A percentile compares a stretch with the other conserved stretches of the same genome.
Evolutionary conservation across 2,888 invertebrate genomes (phyloP).

Genomic region (Ypsolopha sequella): DNA sequence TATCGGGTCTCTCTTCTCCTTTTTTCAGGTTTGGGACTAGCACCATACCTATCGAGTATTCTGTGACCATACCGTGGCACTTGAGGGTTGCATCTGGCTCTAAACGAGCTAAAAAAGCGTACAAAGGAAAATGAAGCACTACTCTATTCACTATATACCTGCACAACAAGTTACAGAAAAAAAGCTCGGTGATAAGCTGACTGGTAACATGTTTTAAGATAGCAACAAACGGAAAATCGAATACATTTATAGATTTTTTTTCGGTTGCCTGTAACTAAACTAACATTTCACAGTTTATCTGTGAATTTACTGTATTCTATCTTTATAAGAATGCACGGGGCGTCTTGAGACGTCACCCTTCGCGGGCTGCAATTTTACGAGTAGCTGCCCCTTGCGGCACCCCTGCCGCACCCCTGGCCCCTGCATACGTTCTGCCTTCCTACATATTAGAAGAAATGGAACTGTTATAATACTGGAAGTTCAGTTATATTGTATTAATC

Average conservation of each 20-base stretch:
- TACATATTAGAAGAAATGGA: too few relatives aligned
- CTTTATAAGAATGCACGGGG: constrained; percentile 55
- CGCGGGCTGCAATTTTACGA: constrained; percentile 63
- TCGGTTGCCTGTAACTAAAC: neutral
- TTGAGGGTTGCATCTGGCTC: neutral
- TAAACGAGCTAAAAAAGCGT: neutral
- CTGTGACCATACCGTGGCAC: too few relatives aligned
- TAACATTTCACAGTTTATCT: constrained; percentile 11
- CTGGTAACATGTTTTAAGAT: neutral
- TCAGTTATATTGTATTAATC: too few relatives aligned
- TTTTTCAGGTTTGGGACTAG: too few relatives aligned
- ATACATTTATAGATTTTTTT: neutral
- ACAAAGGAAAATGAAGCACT: neutral
- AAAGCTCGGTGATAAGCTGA: neutral
- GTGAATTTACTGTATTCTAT: constrained; percentile 21
- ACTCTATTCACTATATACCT: too few relatives aligned
- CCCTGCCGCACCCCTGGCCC: constrained; percentile 10
- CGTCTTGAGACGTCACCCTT: constrained; percentile 62
- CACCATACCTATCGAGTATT: too few relatives aligned
- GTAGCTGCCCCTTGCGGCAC: constrained; percentile 35
- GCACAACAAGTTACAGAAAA: too few relatives aligned
- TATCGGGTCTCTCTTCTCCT: too few relatives aligned
- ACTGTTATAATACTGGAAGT: too few relatives aligned
- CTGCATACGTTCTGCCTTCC: neutral
- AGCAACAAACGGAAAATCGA: neutral